Evolutionary conservation across 2,888 invertebrate genomes (phyloP), one percentile per base, ranked within the genome.

Genomic region (Iphiclides podalirius): DNA sequence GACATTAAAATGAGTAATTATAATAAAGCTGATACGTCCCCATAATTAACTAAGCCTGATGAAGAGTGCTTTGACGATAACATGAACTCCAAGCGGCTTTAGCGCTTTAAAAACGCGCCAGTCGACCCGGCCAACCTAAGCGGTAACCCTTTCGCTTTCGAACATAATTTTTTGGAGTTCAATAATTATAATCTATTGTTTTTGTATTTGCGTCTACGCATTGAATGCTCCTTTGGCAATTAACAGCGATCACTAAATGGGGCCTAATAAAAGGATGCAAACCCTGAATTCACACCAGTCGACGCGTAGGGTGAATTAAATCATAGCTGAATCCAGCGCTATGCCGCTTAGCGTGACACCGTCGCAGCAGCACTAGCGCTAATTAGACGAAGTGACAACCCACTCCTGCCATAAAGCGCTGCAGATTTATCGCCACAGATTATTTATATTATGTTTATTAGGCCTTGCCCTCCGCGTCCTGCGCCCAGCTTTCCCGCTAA

Each of bases 381-480:
- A 87, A 88, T 88, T 87, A 88, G 85, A 76, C 78, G 63, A 72
- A 86, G 85, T 87, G 87, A 86, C 87, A 87, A 87, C 87, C 87
- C 88, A 85, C 87, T 86, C 87, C 84, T 76, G 80, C 79, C 85
- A 83, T 87, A 87, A 87, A 86, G 79, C 83, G 84, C 77, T 79
- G 79, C 85, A 86, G 88, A 87, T 87, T 86, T 88, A 87, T 86
- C 84, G 84, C 79, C 74, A 60, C 77, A 86, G 87, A 88, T 87
- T 87, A 88, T 86, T 88, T 87, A 87, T 87, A 87, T 87, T 87
- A 87, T 86, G 86, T 86, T 87, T 87, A 87, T 86, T 85, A 87
- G 85, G 71, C 84, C 72, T 76, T 79, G 74, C 84, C 82, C 78
- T 72, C 72, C 71, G 64, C 67, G n/a, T n/a, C 73, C 71, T 68